Conservation (phyloP, 2,888 invertebrate genomes). For the Acanthacorydalis orientalis region DNA sequence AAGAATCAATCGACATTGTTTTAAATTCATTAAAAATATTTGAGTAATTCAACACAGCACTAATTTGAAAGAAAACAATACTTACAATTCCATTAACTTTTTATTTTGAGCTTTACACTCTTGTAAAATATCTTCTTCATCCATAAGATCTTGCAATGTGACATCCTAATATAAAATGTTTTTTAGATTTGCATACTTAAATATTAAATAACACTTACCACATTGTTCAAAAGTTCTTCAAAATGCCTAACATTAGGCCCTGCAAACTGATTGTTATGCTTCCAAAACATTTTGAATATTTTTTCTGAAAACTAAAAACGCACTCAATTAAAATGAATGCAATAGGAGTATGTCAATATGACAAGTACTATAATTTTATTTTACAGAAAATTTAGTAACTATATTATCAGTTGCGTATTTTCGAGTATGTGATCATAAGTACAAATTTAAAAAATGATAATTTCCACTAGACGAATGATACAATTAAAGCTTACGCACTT, state of each 20-base stretch:
- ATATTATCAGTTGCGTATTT: no score
- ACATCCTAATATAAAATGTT: slow-evolving; percentile 54
- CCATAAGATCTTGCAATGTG: slow-evolving; percentile 75
- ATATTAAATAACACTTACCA: not conserved
- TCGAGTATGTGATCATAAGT: no score
- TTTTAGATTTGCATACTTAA: not conserved
- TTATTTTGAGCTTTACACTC: slow-evolving; percentile 90
- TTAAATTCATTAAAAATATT: not conserved
- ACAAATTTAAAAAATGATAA: no score
- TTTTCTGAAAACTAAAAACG: no score
- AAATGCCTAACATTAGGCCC: slow-evolving; percentile 61
- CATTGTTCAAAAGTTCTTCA: slow-evolving; percentile 33
- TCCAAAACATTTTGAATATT: slow-evolving; percentile 59
- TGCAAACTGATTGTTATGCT: slow-evolving; percentile 53
- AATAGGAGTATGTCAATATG: no score
- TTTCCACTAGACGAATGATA: no score
- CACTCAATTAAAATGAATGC: no score
- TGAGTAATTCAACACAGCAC: not conserved
- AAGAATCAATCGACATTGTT: slow-evolving; percentile 11
- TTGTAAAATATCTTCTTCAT: slow-evolving; percentile 88
- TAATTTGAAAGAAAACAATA: slow-evolving; percentile 15
- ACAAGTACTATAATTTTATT: no score
- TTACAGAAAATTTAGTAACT: no score
- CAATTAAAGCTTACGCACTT: not conserved
- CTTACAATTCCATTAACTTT: slow-evolving; percentile 84